Evolutionary conservation across 2,888 invertebrate species (phyloP), one percentile per base, ranked within the genome.

Genomic region (Chloroclysta siterata): DNA sequence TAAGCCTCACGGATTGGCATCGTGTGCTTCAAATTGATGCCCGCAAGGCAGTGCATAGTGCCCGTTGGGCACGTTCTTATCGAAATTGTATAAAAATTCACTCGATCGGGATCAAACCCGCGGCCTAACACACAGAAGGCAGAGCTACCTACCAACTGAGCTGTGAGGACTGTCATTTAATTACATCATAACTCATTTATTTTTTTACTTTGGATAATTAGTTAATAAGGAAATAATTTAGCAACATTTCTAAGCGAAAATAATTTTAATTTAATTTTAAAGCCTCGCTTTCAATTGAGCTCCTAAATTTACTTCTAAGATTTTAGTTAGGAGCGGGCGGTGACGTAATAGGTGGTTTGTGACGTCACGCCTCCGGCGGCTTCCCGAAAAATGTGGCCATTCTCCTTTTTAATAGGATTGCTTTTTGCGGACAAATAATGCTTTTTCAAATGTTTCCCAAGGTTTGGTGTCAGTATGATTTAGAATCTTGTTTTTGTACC

Each of bases 321-420:
- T 41, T 22, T 17, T 13, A 48, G 36, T 41, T 42, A 36, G 47
- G 41, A 48, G 6, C 61, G 57, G 36, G 52, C 59, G 56, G 60
- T 66, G 62, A 62, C 63, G 60, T 63, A 66, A 66, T 58, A 60
- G 57, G 61, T 47, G 51, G 60, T 63, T 63, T 57, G 66, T 66
- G 63, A 58, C 61, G 57, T 61, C 57, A 60, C 54, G 36, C 53
- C 41, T 53, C 48, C 48, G 53, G 46, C 47, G 22, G 48, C 33
- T 29, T 36, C 42, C 60, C 48, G 51, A 58, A 54, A 65, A 58
- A 65, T 51, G 51, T 44, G 41, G 41, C 47, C 53, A 36, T 61
- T 56, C 52, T 51, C 51, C 51, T 57, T 58, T 53, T 60, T 64
- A 61, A 60, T 51, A 22, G 52, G 47, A 47, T 15, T n/a, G 56